Percentiles rank a stretch among this genome's conserved stretches.
Evolutionary conservation across 1,140 invertebrate genomes (phyloP).

Genomic region (Aphis craccivora): DNA sequence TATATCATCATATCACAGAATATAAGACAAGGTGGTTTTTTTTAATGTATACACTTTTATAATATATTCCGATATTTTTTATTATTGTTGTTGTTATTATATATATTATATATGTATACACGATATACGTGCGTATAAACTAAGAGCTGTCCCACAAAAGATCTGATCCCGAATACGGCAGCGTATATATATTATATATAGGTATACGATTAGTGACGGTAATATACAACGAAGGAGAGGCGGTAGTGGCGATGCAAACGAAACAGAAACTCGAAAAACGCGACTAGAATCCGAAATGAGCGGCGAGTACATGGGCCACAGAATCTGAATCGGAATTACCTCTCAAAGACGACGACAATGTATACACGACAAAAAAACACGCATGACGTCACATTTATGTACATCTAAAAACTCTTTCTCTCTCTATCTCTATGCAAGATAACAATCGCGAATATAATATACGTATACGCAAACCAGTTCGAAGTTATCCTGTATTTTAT

Average conservation of each 20-base stretch:
- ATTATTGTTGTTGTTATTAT: not conserved
- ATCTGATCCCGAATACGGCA: not conserved
- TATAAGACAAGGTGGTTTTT: not conserved
- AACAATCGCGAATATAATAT: slow-evolving; percentile 24
- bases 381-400: slow-evolving; percentile 35
- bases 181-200: not conserved
- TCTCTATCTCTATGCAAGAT: not conserved
- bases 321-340: slow-evolving; percentile 45
- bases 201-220: no score
- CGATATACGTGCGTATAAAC: not conserved
- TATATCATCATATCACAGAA: not conserved
- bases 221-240: not conserved
- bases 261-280: slow-evolving; percentile 57
- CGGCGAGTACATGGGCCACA: slow-evolving; percentile 13
- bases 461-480: slow-evolving; percentile 30
- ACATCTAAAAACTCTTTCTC: slow-evolving; percentile 5
- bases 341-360: not conserved
- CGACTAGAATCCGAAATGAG: slow-evolving; percentile 55
- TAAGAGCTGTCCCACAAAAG: slow-evolving; percentile 3
- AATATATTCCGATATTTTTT: slow-evolving; percentile 14
- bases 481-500: slow-evolving; percentile 36
- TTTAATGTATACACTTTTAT: not conserved
- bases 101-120: not conserved
- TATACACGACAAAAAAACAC: not conserved
- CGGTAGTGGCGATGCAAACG: slow-evolving; percentile 10